Percentiles rank a stretch among this genome's conserved stretches.
These are phyloP conservation scores for Zeus faber DNA, from an alignment of 2,113 vertebrate genomes.

Conservation along the genomic window DNA sequence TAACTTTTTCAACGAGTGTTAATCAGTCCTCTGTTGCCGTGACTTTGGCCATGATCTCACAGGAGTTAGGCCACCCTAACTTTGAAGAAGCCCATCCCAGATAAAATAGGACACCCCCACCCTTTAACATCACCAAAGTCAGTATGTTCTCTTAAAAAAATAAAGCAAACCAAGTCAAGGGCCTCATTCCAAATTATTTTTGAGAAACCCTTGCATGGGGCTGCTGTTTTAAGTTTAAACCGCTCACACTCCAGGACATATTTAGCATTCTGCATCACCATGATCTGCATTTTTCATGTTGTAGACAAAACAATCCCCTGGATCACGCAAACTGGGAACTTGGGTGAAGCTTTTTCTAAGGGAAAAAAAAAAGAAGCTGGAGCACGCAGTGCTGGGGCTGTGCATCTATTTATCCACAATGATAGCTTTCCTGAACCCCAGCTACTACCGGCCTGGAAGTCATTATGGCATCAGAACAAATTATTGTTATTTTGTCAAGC, in stretches of 20 bases:
- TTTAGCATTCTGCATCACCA: constrained; percentile 26
- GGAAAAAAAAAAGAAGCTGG: too few relatives aligned
- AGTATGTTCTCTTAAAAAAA: not conserved
- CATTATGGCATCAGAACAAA: constrained; percentile 32
- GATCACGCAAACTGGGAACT: too few relatives aligned
- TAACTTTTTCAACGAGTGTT: not conserved
- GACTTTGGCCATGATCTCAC: not conserved
- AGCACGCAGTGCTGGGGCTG: not conserved
- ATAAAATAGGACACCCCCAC: too few relatives aligned
- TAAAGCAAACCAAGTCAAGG: not conserved
- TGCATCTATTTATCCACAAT: constrained; percentile 27
- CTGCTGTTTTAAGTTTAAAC: constrained; percentile 20
- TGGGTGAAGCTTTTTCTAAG: too few relatives aligned
- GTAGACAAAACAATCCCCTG: constrained; percentile 24
- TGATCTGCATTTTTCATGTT: constrained; percentile 38
- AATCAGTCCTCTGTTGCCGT: not conserved
- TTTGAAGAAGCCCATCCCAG: not conserved
- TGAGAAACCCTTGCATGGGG: not conserved
- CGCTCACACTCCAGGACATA: constrained; percentile 31
- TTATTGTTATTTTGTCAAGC: constrained; percentile 25
- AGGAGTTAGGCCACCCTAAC: not conserved
- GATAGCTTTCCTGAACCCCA: constrained; percentile 6
- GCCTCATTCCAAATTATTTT: not conserved
- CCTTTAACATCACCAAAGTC: too few relatives aligned
- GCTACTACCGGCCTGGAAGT: constrained; percentile 33